Conservation (phyloP, 2,888 invertebrate species). For the Hecatera dysodea region DNA sequence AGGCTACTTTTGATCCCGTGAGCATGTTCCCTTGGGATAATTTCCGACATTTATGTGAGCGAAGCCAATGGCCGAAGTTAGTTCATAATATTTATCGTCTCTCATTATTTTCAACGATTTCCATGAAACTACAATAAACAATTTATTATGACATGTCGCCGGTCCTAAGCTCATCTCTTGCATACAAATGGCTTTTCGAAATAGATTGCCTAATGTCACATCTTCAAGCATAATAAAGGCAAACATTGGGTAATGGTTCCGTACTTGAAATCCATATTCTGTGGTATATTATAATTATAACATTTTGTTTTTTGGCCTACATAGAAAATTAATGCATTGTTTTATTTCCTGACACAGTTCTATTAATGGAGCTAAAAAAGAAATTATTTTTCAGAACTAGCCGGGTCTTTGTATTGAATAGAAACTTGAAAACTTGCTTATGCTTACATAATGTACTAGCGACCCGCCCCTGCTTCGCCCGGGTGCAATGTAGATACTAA, state of each 20-base stretch:
- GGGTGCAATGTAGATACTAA: no score
- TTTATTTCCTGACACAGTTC: background rate
- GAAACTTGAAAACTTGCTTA: background rate
- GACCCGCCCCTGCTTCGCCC: no score
- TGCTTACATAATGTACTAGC: no score
- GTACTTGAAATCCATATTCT: conserved; percentile 26
- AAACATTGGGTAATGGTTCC: conserved; percentile 53
- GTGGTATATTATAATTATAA: background rate
- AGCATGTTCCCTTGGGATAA: no score
- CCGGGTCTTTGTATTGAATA: no score
- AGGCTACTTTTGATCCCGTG: no score
- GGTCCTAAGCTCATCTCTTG: conserved; percentile 44
- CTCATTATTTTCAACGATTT: conserved; percentile 39
- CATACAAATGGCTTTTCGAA: conserved; percentile 60
- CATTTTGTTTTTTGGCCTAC: background rate
- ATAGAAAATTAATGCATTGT: conserved; percentile 11
- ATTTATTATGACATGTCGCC: conserved; percentile 51
- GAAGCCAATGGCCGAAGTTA: no score
- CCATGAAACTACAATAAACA: conserved; percentile 43
- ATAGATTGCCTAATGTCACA: conserved; percentile 58
- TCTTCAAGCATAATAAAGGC: conserved; percentile 51
- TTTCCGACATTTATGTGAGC: no score
- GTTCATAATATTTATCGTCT: conserved; percentile 3
- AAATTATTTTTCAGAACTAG: no score
- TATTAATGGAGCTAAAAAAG: background rate